Conservation (phyloP, 2,797 vertebrate species). For the Lutjanus argentimaculatus region DNA sequence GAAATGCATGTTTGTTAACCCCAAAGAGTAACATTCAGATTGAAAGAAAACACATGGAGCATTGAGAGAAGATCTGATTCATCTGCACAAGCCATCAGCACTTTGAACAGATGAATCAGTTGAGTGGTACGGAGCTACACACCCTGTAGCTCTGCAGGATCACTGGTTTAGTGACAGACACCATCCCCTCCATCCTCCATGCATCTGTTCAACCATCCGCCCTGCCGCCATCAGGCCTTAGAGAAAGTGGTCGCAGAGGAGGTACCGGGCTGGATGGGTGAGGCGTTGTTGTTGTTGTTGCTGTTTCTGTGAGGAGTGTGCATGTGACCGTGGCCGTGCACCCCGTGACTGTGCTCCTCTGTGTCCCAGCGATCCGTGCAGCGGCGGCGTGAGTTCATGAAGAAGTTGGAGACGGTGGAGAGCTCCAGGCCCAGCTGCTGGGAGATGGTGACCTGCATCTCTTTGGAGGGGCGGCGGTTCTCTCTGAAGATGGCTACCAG, state of each 20-base stretch:
- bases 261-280: conserved; percentile 84
- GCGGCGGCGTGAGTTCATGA: conserved; percentile 97
- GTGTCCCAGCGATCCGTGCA: conserved; percentile 97
- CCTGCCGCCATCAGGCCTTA: conserved; percentile 89
- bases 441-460: conserved; percentile 99
- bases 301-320: conserved; percentile 72
- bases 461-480: conserved; percentile 98
- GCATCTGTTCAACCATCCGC: conserved; percentile 22
- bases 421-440: conserved; percentile 98
- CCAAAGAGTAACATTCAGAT: conserved; percentile 53
- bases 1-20: conserved; percentile 34
- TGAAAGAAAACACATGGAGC: conserved; percentile 36
- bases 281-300: conserved; percentile 64
- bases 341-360: conserved; percentile 88
- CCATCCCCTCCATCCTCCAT: conserved; percentile 34
- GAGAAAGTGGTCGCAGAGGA: conserved; percentile 93
- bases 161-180: conserved; percentile 33
- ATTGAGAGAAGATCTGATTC: conserved; percentile 58
- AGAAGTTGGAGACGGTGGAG: conserved; percentile 98
- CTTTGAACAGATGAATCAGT: conserved; percentile 66
- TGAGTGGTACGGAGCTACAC: conserved; percentile 47
- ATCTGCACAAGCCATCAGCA: conserved; percentile 54
- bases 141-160: conserved; percentile 49
- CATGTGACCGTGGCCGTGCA: conserved; percentile 83
- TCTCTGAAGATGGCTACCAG: conserved; percentile 99